Evolutionary conservation across 2,888 invertebrate genomes (phyloP), one percentile per base, ranked within the genome.

Genomic region (Hydropsyche betteni): DNA sequence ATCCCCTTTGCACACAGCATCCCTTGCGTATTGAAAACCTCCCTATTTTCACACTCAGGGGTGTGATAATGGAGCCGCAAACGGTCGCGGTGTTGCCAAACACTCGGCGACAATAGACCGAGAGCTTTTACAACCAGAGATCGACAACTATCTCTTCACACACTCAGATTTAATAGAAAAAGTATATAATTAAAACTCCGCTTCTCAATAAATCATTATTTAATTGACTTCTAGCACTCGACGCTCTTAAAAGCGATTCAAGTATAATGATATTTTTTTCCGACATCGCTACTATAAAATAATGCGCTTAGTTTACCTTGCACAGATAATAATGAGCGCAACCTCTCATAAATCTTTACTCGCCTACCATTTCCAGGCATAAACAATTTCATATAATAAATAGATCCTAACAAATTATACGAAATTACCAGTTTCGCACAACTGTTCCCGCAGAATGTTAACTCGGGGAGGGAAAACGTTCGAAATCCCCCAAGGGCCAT

Each of bases 21-120:
- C 72, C 72, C 34, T 53, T 6, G 70, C n/a, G 53, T 53, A 44
- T 38, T 44, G 44, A 44, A 44, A 44, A 44, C 44, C 69, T n/a
- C 44, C 36, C 38, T 69, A 36, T 70, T 33, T 8, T n/a, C 44
- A 10, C 44, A 10, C 52, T 33, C 70, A 16, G 14, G 52, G 70
- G 70, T 70, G 72, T 72, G 55, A 44, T 72, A 72, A 72, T 72
- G 72, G 72, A 55, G 72, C 72, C 72, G 24, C 72, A 72, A 72
- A 72, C 44, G 72, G 72, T 34, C 14, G 58, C 72, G 61, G 61
- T 72, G 58, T 51, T 64, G 2, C 12, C 12, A 64, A 12, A 24
- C 33, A 64, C 64, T 64, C 24, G 14, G 58, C 58, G 58, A 58
- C 58, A 58, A 58, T 58, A 58, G 58, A 14, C 58, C 8, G 58